Evolutionary conservation across 2,113 vertebrate species (phyloP).

Genomic region (Himantopus leucocephalus): DNA sequence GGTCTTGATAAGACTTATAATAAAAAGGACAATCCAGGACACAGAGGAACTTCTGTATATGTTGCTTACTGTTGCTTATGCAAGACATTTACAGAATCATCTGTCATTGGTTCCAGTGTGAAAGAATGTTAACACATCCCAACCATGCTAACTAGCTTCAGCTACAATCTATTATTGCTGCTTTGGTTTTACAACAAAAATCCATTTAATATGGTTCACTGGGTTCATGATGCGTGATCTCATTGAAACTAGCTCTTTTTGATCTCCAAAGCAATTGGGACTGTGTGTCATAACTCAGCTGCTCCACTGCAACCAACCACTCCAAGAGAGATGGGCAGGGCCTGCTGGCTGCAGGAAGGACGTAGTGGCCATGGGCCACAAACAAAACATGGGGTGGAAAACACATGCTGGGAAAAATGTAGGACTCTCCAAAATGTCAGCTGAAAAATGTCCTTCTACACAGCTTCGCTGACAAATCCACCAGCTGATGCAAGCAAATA

Average conservation of each 20-base stretch:
- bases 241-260: neutral
- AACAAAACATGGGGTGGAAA: neutral
- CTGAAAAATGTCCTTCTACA: neutral
- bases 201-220: neutral
- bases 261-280: neutral
- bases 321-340: neutral
- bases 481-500: neutral
- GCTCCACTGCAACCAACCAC: neutral
- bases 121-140: slow-evolving; percentile 27
- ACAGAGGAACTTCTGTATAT: slow-evolving; percentile 12
- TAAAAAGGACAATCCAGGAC: slow-evolving; percentile 11
- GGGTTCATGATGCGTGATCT: rapidly evolving
- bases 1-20: neutral
- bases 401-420: neutral
- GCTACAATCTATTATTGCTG: neutral
- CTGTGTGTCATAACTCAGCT: neutral
- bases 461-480: neutral
- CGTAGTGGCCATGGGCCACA: neutral
- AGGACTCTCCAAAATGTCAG: neutral
- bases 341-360: neutral
- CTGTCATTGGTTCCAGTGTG: neutral
- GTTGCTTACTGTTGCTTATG: neutral
- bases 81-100: slow-evolving; percentile 18
- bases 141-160: neutral
- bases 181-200: neutral